Evolutionary conservation across 2,113 vertebrate species (phyloP), one percentile per base, ranked within the genome.

Genomic region (Megaceryle maxima): DNA sequence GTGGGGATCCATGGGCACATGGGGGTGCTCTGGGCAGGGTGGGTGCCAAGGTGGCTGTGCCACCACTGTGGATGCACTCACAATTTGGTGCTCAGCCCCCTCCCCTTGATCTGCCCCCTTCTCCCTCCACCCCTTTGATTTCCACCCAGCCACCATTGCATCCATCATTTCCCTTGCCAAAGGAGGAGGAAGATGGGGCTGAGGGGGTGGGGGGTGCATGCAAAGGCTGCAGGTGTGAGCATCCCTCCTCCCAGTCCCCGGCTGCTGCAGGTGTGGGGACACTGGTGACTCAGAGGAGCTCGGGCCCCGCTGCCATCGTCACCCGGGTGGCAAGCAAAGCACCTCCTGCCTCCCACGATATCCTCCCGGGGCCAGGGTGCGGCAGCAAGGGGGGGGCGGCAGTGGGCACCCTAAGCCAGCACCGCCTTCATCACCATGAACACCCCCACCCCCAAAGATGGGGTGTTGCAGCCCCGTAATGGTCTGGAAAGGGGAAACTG

Each of bases 241-340:
- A 55, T 29, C 53, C 50, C 74, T 60, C 13, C 13, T 74, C 39
- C 9, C 57, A 88, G 43, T 50, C 50, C 24, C 60, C 56, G 26
- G 77, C 78, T 46, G 57, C 83, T 44, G 68, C 80, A 84, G 95
- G 78, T 96, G 83, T 83, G 75, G 80, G 83, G 86, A 80, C 70
- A 39, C 48, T 8, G 81, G 87, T 90, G 87, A 75, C 83, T 90
- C 91, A 77, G 77, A 91, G 43, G 24, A 86, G 53, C 67, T 16
- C 1, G 4, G n/a, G 69, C 50, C 53, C 60, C 1, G 1, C 74
- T 62, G 63, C 14, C 41, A 35, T 35, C 31, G 11, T 9, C 53
- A 19, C 29, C 33, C 6, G 46, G 31, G 46, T 33, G 57, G 56
- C 46, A 37, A 22, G 44, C 1, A 2, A 69, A n/a, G 80, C 37